Evolutionary conservation across 2,113 vertebrate genomes (phyloP), one percentile per base, ranked within the genome.

Genomic region (Gallinago jamesoni): DNA sequence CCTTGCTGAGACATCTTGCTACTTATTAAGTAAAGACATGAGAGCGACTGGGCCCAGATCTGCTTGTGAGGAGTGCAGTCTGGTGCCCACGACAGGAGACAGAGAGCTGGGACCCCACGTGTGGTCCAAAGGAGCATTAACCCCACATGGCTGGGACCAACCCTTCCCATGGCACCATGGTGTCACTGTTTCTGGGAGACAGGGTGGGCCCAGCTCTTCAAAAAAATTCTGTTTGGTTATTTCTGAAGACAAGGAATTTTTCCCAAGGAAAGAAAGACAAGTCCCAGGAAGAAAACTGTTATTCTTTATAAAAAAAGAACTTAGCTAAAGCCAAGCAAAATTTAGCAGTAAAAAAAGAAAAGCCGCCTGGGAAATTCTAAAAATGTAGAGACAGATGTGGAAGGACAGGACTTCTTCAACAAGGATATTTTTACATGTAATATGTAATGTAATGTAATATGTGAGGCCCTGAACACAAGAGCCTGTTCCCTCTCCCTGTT

Each of bases 1-100:
- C 73, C 84, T 91, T 56, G 66, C 93, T 89, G 84, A 96, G 95
- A 84, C 81, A 60, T 53, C 69, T 76, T 87, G 48, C 35, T 64
- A 22, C 45, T 90, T 64, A 14, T 2, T 73, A 43, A 82, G 63
- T 12, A 66, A 79, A 92, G 68, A 72, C 12, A 3, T 55, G 47
- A 91, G 57, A 92, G 83, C 3, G 3, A 66, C 79, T 33, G 50
- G 48, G 37, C 48, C n/a, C 53, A 39, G 55, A 28, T 6, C 27
- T 24, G 19, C 14, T 14, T 48, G 33, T 12, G 70, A 76, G 52
- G 68, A 78, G 62, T 47, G 30, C 79, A 19, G 53, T 14, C 39
- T 57, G 53, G 66, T 60, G 48, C 5, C 35, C 60, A 55, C 43
- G 55, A 33, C 10, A 53, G 72, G 33, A 55, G 10, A 24, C 6